phyloP scores from a whole-genome alignment of 2,888 invertebrate genomes.

The Heliconius cydno region DNA sequence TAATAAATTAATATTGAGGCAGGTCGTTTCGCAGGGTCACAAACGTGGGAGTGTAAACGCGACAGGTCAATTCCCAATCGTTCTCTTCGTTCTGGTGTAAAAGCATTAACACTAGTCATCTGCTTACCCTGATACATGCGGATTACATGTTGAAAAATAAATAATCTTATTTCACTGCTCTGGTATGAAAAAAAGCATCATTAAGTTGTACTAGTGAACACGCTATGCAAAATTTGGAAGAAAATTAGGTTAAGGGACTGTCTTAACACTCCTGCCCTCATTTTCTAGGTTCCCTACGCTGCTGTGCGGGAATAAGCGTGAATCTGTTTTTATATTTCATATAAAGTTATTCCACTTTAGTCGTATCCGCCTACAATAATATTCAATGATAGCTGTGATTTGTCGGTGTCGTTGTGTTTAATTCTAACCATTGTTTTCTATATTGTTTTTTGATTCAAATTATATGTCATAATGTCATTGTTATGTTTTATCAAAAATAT shows the following conservation, averaged over 20 bases:
- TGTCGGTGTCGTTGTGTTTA: slow-evolving; percentile 15
- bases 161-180: not conserved
- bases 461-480: slow-evolving; percentile 16
- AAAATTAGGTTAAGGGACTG: not conserved
- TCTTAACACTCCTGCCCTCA: not conserved
- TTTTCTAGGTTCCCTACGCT: not conserved
- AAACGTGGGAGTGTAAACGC: no score
- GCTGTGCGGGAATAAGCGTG: not conserved
- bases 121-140: no score
- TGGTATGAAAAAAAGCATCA: not conserved
- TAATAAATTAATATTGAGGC: no score
- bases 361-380: not conserved
- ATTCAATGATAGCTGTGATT: slow-evolving; percentile 22
- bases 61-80: no score
- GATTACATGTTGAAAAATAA: no score
- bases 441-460: slow-evolving; percentile 9
- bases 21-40: no score
- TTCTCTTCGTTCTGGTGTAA: no score
- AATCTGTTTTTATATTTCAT: not conserved
- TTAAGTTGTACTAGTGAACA: not conserved
- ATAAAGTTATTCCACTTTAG: not conserved
- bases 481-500: not conserved
- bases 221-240: not conserved
- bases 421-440: slow-evolving; percentile 15
- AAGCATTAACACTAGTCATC: no score